Evolutionary conservation across 1,140 invertebrate species (phyloP).

Genomic region (Lamellibrachia luymesi): DNA sequence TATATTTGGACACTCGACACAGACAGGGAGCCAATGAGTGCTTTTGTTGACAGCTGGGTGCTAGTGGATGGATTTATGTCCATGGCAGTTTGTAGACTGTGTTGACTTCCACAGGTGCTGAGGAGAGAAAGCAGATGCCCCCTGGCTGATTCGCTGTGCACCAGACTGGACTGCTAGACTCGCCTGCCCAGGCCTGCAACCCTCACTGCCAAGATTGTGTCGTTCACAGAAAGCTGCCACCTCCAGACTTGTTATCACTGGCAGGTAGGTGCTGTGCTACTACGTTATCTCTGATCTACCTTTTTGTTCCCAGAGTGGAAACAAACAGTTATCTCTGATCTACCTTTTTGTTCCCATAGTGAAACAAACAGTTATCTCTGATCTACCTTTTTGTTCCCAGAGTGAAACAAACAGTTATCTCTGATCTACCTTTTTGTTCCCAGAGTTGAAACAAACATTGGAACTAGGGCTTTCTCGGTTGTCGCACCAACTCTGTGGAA

Average conservation of each 20-base stretch:
- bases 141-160: background rate
- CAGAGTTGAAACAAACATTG: too few relatives aligned
- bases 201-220: background rate
- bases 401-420: too few relatives aligned
- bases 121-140: background rate
- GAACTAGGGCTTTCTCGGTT: too few relatives aligned
- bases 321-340: too few relatives aligned
- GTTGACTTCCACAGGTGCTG: background rate
- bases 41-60: background rate
- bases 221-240: background rate
- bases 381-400: too few relatives aligned
- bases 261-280: background rate
- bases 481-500: too few relatives aligned
- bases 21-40: background rate
- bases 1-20: background rate
- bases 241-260: background rate
- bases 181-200: too few relatives aligned
- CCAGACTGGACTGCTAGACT: background rate
- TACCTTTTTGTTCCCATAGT: too few relatives aligned
- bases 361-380: too few relatives aligned
- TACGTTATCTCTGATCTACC: too few relatives aligned
- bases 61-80: background rate
- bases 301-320: too few relatives aligned
- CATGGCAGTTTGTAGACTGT: background rate
- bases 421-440: too few relatives aligned